These are phyloP conservation scores for Charina bottae DNA, from an alignment of 2,113 vertebrate species.

Conservation along the genomic window DNA sequence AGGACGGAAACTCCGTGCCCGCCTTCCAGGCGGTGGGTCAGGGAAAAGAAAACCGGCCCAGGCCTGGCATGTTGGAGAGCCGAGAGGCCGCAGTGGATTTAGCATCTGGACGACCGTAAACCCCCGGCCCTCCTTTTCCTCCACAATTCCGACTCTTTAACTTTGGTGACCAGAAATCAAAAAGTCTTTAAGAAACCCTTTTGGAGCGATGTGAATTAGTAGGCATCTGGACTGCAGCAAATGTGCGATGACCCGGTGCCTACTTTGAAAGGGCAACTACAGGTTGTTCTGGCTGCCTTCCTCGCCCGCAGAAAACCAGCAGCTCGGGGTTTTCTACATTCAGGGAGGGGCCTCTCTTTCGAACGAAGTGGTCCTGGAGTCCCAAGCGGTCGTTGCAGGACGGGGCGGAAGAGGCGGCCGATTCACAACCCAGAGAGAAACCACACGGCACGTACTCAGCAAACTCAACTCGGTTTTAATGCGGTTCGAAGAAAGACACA, in stretches of 20 bases:
- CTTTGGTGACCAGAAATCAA: not conserved
- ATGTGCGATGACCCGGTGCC: not conserved
- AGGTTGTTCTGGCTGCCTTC: not conserved
- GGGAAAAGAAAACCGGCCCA: not conserved
- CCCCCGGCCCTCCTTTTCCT: not conserved
- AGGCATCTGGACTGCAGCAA: no score
- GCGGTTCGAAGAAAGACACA: no score
- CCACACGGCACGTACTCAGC: no score
- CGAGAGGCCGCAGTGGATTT: no score
- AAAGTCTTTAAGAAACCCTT: not conserved
- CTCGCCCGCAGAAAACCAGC: not conserved
- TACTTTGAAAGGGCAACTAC: not conserved
- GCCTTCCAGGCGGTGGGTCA: not conserved
- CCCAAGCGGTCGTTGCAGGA: no score
- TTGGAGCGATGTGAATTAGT: no score
- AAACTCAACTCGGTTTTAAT: no score
- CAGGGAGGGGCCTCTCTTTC: no score
- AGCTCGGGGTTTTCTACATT: no score
- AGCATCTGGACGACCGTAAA: not conserved
- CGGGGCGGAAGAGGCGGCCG: no score
- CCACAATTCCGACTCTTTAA: not conserved
- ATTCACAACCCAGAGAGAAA: no score
- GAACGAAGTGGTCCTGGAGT: fast-evolving
- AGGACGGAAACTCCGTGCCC: no score
- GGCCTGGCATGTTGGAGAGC: not conserved